Evolutionary conservation across 2,113 vertebrate species (phyloP), one percentile per base, ranked within the genome.

Genomic region (Hippocampus mohnikei): DNA sequence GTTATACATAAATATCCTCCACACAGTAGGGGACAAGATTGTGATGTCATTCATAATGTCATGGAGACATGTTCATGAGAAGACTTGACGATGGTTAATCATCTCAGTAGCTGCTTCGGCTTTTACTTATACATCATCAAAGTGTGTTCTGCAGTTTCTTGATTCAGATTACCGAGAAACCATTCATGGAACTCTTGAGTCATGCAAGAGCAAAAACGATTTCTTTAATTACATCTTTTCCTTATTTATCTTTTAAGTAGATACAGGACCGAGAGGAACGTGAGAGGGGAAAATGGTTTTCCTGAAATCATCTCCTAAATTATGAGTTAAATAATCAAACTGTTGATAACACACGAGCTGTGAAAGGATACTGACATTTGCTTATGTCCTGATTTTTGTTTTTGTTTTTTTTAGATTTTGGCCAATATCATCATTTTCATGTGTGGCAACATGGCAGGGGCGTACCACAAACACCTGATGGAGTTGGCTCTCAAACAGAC

Each of bases 381-480:
- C 67, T 69, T 82, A 1, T 77, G 44, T 50, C 76, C 18, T 79
- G 11, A 23, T 37, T 64, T 66, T 37, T 5, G 1, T 27, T 27
- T n/a, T n/a, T n/a, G n/a, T n/a, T 27, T 27, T 37, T 37, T 70
- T 33, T 80, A 99, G 97, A 96, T 98, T 80, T 71, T 99, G 92
- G 96, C 97, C 78, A 99, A 98, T 2, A 88, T 95, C 33, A 96
- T 98, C 10, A 99, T 99, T 84, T 99, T 98, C 86, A 90, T 97
- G 88, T 99, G 96, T 2, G 96, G 96, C 27, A 99, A 97, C 91
- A 89, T 98, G 92, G 96, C 95, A 0, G 97, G 96, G 42, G 96
- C 96, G 0, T 99, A 99, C 83, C 97, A 98, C 83, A 99, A 99
- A 40, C 96, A 98, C 44, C 92, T 99, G 70, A 99, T 99, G 96